Conservation (phyloP, 37 sponge, comb jelly and placozoan genomes). For the Tethya wilhelma region DNA sequence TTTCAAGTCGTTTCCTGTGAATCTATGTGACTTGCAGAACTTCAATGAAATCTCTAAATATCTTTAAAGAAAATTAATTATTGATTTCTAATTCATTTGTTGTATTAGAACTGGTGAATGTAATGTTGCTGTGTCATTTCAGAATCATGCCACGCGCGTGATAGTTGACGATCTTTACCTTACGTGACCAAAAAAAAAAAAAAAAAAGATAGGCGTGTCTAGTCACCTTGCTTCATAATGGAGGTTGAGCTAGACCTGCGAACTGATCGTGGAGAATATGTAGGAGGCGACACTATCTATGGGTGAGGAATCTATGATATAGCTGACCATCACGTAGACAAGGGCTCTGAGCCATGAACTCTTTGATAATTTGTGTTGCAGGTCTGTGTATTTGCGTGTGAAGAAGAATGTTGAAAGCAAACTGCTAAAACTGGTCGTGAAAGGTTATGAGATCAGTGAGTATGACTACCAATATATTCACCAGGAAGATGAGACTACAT, state of each 20-base stretch:
- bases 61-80: too few relatives aligned
- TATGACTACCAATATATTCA: conserved; percentile 58
- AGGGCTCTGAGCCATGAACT: not conserved
- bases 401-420: conserved; percentile 8
- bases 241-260: conserved; percentile 36
- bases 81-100: too few relatives aligned
- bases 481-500: conserved; percentile 17
- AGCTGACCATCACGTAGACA: not conserved
- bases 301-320: conserved; percentile 43
- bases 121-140: too few relatives aligned
- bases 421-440: conserved; percentile 44
- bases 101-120: too few relatives aligned
- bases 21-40: too few relatives aligned
- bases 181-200: too few relatives aligned
- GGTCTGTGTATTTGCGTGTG: conserved; percentile 51
- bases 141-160: too few relatives aligned
- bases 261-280: conserved; percentile 63
- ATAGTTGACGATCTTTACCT: too few relatives aligned
- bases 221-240: too few relatives aligned
- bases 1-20: too few relatives aligned
- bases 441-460: conserved; percentile 61
- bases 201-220: too few relatives aligned
- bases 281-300: conserved; percentile 67
- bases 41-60: too few relatives aligned
- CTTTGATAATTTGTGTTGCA: not conserved